Percentiles rank a stretch among this genome's conserved stretches.
Evolutionary conservation across 2,888 invertebrate species (phyloP).

Genomic region (Andrena minutula): DNA sequence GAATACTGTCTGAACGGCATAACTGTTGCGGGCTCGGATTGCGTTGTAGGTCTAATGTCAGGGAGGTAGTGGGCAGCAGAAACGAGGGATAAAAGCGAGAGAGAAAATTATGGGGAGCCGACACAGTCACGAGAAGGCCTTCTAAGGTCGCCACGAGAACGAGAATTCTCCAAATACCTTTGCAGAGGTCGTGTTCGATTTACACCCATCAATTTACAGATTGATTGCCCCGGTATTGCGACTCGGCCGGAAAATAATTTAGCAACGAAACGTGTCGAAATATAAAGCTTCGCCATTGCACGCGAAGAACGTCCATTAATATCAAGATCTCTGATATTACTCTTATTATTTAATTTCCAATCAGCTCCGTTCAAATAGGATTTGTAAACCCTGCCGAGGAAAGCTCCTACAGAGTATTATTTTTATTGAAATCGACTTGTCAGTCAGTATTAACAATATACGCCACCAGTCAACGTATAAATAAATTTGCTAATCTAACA

Average conservation of each 20-base stretch:
- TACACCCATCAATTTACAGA: conserved; percentile 19
- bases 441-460: no score
- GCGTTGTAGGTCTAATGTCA: conserved; percentile 48
- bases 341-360: neutral
- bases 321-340: neutral
- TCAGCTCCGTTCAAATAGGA: no score
- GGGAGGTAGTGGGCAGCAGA: conserved; percentile 28
- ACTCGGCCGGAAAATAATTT: neutral
- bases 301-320: neutral
- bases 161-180: conserved; percentile 51
- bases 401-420: no score
- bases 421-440: no score
- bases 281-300: neutral
- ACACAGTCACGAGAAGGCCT: conserved; percentile 59
- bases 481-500: neutral
- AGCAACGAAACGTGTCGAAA: neutral
- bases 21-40: conserved; percentile 32
- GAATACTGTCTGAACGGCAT: conserved; percentile 34
- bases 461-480: neutral
- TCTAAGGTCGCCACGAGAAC: conserved; percentile 56
- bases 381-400: no score
- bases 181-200: conserved; percentile 33
- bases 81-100: conserved; percentile 52
- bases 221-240: neutral
- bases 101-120: conserved; percentile 52